Conservation (phyloP, 2,113 vertebrate genomes). For the Mus spicilegus region DNA sequence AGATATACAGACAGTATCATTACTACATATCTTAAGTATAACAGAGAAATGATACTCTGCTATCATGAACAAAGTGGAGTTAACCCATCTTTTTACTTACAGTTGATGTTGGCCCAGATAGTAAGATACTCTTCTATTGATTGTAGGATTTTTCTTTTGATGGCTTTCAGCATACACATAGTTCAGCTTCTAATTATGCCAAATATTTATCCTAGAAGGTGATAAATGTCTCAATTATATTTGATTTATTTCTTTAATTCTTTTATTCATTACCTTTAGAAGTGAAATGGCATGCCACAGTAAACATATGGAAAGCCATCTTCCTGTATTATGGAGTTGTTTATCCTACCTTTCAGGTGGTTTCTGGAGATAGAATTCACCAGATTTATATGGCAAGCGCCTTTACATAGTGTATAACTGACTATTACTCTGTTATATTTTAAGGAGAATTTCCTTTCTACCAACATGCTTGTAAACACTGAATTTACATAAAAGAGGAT, state of each 20-base stretch:
- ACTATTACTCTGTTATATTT: not conserved
- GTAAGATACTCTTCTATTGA: not conserved
- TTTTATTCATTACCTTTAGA: not conserved
- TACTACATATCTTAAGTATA: not conserved
- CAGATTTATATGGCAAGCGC: no score
- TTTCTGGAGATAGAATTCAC: not conserved
- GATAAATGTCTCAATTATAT: not conserved
- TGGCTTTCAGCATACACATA: not conserved
- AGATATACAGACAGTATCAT: not conserved
- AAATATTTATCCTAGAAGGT: not conserved
- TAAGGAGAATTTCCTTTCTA: not conserved
- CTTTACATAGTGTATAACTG: not conserved
- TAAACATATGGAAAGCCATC: no score
- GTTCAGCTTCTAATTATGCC: slow-evolving; percentile 11
- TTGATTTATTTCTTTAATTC: not conserved
- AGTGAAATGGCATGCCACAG: not conserved
- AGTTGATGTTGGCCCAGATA: slow-evolving; percentile 13
- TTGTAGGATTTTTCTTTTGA: not conserved
- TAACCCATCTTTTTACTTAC: slow-evolving; percentile 33
- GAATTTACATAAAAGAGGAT: slow-evolving; percentile 11
- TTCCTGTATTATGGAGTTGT: not conserved
- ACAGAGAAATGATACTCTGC: not conserved
- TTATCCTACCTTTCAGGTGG: not conserved
- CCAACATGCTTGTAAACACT: not conserved
- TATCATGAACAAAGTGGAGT: slow-evolving; percentile 1